phyloP scores from a whole-genome alignment of 2,113 vertebrate genomes.

The Elaphurus davidianus region DNA sequence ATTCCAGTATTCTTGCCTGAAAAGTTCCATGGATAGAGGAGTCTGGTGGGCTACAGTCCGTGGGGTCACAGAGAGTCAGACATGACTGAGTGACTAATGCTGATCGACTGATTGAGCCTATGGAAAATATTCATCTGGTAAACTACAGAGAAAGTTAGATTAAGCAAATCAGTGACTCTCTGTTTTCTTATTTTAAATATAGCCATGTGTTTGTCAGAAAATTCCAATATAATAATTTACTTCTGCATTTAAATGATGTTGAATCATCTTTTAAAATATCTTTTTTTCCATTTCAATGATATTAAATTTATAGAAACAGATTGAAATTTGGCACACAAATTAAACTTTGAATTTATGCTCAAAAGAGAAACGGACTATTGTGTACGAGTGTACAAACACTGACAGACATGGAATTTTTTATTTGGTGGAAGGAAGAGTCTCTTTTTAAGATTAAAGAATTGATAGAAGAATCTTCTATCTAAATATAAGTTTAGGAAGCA shows the following conservation, averaged over 20 bases:
- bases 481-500: not conserved
- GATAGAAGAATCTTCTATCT: not conserved
- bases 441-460: not conserved
- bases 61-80: not conserved
- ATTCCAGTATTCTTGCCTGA: not conserved
- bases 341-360: not conserved
- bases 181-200: not conserved
- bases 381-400: fast-evolving
- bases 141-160: not conserved
- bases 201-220: not conserved
- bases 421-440: not conserved
- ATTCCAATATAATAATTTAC: not conserved
- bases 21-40: not conserved
- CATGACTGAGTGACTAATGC: not conserved
- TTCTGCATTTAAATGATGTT: not conserved
- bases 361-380: not conserved
- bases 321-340: not conserved
- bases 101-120: not conserved
- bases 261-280: not conserved
- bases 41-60: not conserved
- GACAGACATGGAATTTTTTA: not conserved
- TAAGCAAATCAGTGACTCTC: not conserved
- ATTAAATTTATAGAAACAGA: not conserved
- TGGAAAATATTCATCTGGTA: not conserved
- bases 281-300: not conserved